Conservation (phyloP, 2,888 invertebrate genomes). For the Stenolophus ochropezus region DNA sequence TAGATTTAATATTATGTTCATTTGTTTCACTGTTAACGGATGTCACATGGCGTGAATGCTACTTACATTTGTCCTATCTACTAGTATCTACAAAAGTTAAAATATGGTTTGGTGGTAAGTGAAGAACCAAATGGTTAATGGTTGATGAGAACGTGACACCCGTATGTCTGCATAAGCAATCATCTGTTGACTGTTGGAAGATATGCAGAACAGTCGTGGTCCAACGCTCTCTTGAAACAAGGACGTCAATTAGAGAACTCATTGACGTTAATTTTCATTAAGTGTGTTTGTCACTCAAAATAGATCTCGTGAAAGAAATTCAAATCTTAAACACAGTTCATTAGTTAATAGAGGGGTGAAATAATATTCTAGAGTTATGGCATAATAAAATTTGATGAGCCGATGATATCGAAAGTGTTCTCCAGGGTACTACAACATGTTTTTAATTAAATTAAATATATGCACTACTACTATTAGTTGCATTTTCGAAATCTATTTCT, state of each 20-base stretch:
- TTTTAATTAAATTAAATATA: too few relatives aligned
- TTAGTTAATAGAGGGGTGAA: too few relatives aligned
- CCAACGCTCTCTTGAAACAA: neutral
- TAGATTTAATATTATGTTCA: neutral
- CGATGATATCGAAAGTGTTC: neutral
- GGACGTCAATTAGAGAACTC: conserved; percentile 1
- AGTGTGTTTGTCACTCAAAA: conserved; percentile 32
- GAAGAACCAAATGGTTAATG: neutral
- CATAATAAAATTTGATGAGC: neutral
- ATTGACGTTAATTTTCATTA: conserved; percentile 52
- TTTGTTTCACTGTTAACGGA: conserved; percentile 10
- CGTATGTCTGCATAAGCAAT: conserved; percentile 56
- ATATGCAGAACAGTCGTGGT: neutral
- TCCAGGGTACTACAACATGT: neutral
- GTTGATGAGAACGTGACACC: conserved; percentile 21
- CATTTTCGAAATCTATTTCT: too few relatives aligned
- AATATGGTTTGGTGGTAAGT: too few relatives aligned
- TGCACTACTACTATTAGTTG: too few relatives aligned
- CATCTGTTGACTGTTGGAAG: neutral
- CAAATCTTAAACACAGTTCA: too few relatives aligned
- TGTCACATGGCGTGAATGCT: neutral
- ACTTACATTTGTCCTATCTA: conserved; percentile 11
- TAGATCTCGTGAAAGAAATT: too few relatives aligned
- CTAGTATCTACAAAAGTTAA: too few relatives aligned
- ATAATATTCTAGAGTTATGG: too few relatives aligned